A percentile compares a stretch with the other conserved stretches of the same genome.
Evolutionary conservation across 2,797 vertebrate genomes (phyloP).

Genomic region (Bucorvus abyssinicus): DNA sequence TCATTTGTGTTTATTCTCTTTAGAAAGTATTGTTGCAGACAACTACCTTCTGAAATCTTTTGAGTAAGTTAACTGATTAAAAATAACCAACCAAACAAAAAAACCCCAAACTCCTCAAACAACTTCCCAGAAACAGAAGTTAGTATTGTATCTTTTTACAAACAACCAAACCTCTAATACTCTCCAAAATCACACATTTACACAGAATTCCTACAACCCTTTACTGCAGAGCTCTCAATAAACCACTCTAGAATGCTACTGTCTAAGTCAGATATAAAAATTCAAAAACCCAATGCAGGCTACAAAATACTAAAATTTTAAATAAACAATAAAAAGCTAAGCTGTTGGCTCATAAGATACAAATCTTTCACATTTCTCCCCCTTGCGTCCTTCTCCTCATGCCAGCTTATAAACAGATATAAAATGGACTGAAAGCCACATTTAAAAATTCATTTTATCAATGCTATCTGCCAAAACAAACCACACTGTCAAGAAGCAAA

Average conservation of each 20-base stretch:
- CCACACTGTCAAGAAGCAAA: background rate
- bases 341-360: background rate
- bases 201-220: background rate
- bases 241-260: background rate
- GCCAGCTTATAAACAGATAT: background rate
- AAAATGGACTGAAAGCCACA: background rate
- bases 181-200: background rate
- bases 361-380: background rate
- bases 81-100: background rate
- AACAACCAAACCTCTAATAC: background rate
- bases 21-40: background rate
- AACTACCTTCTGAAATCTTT: background rate
- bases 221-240: background rate
- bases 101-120: background rate
- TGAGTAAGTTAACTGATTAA: background rate
- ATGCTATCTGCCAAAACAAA: background rate
- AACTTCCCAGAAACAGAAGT: background rate
- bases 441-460: background rate
- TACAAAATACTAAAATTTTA: background rate
- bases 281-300: background rate
- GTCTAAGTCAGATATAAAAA: background rate
- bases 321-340: background rate
- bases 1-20: background rate
- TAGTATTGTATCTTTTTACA: background rate
- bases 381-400: background rate